Evolutionary conservation across 2,888 invertebrate species (phyloP), one percentile per base, ranked within the genome.

Genomic region (Spicauda simplicius): DNA sequence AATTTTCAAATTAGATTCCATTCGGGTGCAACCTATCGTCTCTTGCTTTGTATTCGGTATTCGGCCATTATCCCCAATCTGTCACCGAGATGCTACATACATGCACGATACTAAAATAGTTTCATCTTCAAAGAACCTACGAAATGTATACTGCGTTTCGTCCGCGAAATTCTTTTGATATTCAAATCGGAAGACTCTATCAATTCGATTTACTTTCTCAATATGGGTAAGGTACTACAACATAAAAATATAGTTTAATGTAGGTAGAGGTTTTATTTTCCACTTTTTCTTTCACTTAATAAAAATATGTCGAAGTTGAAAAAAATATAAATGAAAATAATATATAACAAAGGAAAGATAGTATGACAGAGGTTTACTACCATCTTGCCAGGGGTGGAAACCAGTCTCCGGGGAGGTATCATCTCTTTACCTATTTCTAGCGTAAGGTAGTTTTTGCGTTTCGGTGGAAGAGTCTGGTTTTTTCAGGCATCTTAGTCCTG

Each of bases 1-100:
- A 20, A 16, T 80, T 83, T 25, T 80, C 77, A 86, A 86, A 86
- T 87, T 86, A 80, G 83, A 86, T 87, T 83, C 73, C 48, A 73
- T 81, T 78, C 77, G 78, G 78, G 71, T 80, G 77, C 75, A 72
- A 68, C 76, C 77, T 62, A 70, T 71, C 72, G 65, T 74, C 73
- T 72, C 68, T 75, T 77, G 73, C 80, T 81, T 80, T 80, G 77
- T 81, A 79, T 79, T 80, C 79, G 70, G 73, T 72, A 77, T 73
- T 71, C 70, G 73, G 74, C 76, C 72, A 80, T 84, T 81, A 81
- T 72, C 71, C 71, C 65, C 75, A 79, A 77, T 79, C 73, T 75
- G 76, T 79, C 79, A 77, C 74, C 73, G 72, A 30, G 25, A 16
- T 16, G 41, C 45, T 59, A 33, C 41, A 50, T 48, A 64, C 53